Evolutionary conservation across 1,140 invertebrate species (phyloP), one percentile per base, ranked within the genome.

Genomic region (Dinothrombium tinctorium): DNA sequence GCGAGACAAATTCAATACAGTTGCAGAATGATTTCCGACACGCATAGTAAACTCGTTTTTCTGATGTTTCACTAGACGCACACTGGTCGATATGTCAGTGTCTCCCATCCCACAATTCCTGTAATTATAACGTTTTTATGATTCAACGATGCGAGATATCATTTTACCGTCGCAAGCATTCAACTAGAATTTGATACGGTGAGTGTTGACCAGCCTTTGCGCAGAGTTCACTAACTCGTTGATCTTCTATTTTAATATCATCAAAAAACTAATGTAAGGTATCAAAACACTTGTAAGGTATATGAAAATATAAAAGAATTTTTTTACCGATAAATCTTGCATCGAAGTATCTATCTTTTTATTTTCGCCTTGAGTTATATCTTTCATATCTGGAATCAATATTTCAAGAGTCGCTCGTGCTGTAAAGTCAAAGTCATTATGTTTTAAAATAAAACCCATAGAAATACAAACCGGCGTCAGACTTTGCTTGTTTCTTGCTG

Each of bases 401-500:
- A 92, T 80, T 59, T 84, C 80, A 11, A 95, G 63, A 17, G 86
- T 84, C 43, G 74, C 72, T 41, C 73, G 70, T 0, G 84, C 46
- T 46, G 5, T 7, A 25, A 17, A 15, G n/a, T 26, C 5, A 43
- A 42, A 28, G 3, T 28, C 4, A 26, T 19, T 23, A 33, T 19
- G 7, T 9, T 6, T 19, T 11, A 29, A 40, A 29, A 32, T 24
- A 12, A 0, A 44, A 37, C 2, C 9, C 21, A n/a, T 1, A 26
- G 26, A 2, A 29, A 22, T n/a, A n/a, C 29, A 28, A 8, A 45
- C 56, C 61, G 38, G 87, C 86, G 50, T 84, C 80, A 2, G 76
- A 72, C 62, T 95, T 95, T 11, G 87, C 87, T 59, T 80, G 73
- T 53, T 90, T 87, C 55, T 95, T 94, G 57, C 82, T 90, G 38